A percentile compares a stretch with the other conserved stretches of the same genome.
Evolutionary conservation across 2,797 vertebrate species (phyloP).

Genomic region (Amblyraja radiata): DNA sequence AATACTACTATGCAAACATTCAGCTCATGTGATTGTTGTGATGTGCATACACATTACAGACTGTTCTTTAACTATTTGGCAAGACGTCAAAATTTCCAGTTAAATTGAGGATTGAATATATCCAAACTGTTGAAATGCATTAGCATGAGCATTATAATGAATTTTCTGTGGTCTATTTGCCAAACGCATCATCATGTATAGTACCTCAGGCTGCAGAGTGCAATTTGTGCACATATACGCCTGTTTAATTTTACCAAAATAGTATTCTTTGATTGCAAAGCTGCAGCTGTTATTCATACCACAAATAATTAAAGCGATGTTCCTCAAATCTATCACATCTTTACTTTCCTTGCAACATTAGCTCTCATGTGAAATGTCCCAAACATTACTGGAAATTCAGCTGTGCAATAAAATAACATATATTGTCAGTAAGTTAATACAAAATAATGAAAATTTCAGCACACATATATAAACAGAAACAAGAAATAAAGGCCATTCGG

Average conservation of each 20-base stretch:
- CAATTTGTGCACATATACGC: not conserved
- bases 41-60: not conserved
- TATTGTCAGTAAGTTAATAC: not conserved
- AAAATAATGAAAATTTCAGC: not conserved
- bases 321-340: not conserved
- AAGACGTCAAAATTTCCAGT: not conserved
- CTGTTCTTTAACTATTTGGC: not conserved
- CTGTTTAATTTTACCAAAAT: constrained; percentile 10
- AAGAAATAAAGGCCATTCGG: not conserved
- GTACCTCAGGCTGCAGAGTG: not conserved
- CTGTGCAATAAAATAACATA: not conserved
- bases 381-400: not conserved
- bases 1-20: not conserved
- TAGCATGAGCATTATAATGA: not conserved
- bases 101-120: not conserved
- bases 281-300: not conserved
- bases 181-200: not conserved
- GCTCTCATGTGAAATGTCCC: not conserved
- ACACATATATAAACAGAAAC: not conserved
- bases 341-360: constrained; percentile 18
- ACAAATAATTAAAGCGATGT: not conserved
- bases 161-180: not conserved
- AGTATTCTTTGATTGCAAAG: not conserved
- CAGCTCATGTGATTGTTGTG: not conserved
- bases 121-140: not conserved